Conservation (phyloP, 2,888 invertebrate species). For the Digitonthophagus gazella region DNA sequence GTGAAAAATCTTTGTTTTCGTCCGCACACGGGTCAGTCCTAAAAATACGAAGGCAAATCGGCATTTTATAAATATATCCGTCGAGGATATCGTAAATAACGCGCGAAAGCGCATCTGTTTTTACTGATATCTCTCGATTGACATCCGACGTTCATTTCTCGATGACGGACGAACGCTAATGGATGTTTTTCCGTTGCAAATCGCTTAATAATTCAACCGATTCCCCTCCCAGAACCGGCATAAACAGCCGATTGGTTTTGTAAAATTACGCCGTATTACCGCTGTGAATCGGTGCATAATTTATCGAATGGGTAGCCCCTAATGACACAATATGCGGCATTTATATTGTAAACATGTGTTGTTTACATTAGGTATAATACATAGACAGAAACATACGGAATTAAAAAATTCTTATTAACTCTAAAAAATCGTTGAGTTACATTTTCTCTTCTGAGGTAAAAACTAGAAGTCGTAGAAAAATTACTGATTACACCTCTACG, state of each 20-base stretch:
- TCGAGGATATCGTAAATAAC: too few relatives aligned
- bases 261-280: background rate
- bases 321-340: too few relatives aligned
- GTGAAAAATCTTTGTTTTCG: conserved; percentile 14
- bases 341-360: too few relatives aligned
- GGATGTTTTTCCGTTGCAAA: background rate
- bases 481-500: too few relatives aligned
- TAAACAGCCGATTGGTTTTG: background rate
- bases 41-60: background rate
- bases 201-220: background rate
- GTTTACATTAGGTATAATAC: too few relatives aligned
- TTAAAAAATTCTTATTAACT: too few relatives aligned
- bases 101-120: background rate
- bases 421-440: too few relatives aligned
- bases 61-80: conserved; percentile 3
- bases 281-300: background rate
- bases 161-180: background rate
- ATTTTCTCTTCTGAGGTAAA: too few relatives aligned
- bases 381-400: too few relatives aligned
- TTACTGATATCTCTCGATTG: background rate
- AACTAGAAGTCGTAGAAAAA: too few relatives aligned
- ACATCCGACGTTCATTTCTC: background rate
- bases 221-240: background rate
- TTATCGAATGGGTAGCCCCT: background rate
- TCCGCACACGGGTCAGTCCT: background rate